phyloP scores from a whole-genome alignment of 2,797 vertebrate species.

The Neosalanx taihuensis region DNA sequence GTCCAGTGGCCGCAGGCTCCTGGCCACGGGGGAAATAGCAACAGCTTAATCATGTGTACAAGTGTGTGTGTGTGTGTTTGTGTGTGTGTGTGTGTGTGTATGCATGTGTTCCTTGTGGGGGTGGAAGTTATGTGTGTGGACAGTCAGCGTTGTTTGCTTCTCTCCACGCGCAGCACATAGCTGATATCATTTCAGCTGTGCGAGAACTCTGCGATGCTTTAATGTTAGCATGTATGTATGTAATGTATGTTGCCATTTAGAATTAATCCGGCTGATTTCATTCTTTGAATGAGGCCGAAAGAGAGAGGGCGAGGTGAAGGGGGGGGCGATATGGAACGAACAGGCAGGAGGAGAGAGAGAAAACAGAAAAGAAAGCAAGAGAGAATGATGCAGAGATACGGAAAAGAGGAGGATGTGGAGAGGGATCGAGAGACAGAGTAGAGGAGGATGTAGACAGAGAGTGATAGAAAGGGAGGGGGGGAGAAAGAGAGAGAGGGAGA shows the following conservation, averaged over 20 bases:
- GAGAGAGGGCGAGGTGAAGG: conserved; percentile 2
- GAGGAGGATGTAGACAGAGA: neutral
- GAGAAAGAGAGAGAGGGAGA: neutral
- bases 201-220: conserved; percentile 4
- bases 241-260: conserved; percentile 24
- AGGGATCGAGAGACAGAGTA: neutral
- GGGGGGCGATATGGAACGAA: conserved; percentile 9
- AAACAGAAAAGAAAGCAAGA: conserved; percentile 3
- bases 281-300: conserved; percentile 8
- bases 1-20: conserved; percentile 1
- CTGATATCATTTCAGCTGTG: conserved; percentile 30
- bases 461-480: neutral
- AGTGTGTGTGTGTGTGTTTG: neutral
- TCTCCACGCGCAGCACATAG: conserved; percentile 44
- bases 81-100: neutral
- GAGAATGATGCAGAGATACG: conserved; percentile 20
- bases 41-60: conserved; percentile 39
- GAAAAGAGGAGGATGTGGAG: conserved; percentile 11
- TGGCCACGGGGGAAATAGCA: conserved; percentile 22
- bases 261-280: conserved; percentile 30
- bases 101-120: neutral
- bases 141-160: conserved; percentile 28
- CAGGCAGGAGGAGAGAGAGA: neutral
- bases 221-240: no score
- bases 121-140: conserved; percentile 3